phyloP scores from a whole-genome alignment of 2,113 vertebrate genomes.

The Sakesphorus luctuosus region DNA sequence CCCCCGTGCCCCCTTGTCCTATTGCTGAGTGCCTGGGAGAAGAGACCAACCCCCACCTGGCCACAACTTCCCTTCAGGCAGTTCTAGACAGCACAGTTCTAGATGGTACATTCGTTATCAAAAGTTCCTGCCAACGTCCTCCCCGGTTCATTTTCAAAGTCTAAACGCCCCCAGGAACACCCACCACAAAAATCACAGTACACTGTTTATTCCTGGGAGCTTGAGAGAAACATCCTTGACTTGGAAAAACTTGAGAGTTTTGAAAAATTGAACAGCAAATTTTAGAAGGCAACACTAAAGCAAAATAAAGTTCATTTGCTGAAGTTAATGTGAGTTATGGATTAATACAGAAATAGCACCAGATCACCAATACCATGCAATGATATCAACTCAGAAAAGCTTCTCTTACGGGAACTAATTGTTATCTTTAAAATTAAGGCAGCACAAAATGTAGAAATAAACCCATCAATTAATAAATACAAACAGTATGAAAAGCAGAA shows the following conservation, averaged over 20 bases:
- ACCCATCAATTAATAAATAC: neutral
- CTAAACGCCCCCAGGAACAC: neutral
- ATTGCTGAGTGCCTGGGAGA: too few species aligned
- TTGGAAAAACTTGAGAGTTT: neutral
- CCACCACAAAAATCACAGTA: neutral
- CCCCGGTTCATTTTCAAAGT: neutral
- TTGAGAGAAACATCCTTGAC: neutral
- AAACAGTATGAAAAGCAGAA: neutral
- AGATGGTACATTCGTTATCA: neutral
- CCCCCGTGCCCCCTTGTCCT: too few species aligned
- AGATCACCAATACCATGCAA: neutral
- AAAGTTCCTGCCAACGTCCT: neutral
- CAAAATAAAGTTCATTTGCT: neutral
- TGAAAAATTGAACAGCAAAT: neutral
- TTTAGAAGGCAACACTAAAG: neutral
- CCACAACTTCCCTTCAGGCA: too few species aligned
- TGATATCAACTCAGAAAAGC: neutral
- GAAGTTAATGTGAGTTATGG: neutral
- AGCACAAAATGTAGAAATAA: neutral
- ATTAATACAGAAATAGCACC: neutral
- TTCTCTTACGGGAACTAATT: neutral
- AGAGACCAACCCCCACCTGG: too few species aligned
- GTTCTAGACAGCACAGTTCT: too few species aligned
- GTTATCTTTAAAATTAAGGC: neutral
- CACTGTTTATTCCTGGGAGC: neutral